Evolutionary conservation across 2,113 vertebrate species (phyloP).

Genomic region (Pleuronectes platessa): DNA sequence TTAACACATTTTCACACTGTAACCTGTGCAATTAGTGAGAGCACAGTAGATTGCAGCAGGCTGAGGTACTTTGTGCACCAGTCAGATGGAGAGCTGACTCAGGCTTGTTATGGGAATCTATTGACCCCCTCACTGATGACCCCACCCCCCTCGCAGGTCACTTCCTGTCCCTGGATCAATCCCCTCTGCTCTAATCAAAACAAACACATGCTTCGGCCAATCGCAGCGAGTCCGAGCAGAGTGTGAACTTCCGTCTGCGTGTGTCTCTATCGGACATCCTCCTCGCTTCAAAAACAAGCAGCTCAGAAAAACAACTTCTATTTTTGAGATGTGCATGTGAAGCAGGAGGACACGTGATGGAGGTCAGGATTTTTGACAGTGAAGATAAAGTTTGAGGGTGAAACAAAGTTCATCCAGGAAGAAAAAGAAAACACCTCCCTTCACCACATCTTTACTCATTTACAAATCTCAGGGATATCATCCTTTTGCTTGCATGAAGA

Average conservation of each 20-base stretch:
- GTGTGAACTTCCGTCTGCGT: conserved; percentile 21
- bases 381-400: neutral
- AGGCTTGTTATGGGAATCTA: conserved; percentile 68
- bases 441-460: neutral
- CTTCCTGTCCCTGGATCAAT: conserved; percentile 67
- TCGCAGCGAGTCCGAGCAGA: neutral
- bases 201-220: conserved; percentile 45
- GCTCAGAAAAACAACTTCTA: conserved; percentile 18
- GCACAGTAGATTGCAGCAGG: neutral
- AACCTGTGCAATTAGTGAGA: conserved; percentile 14
- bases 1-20: neutral
- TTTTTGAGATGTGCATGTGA: neutral
- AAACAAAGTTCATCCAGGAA: neutral
- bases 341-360: neutral
- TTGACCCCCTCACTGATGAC: conserved; percentile 62
- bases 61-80: too few species aligned
- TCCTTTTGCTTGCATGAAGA: neutral
- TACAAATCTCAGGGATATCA: neutral
- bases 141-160: conserved; percentile 51
- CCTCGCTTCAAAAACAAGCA: conserved; percentile 33
- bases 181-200: conserved; percentile 58
- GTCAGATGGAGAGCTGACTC: neutral
- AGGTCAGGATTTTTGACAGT: conserved; percentile 11
- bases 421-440: neutral
- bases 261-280: conserved; percentile 23